Conservation (phyloP, 2,888 invertebrate genomes). For the Latrodectus elegans region DNA sequence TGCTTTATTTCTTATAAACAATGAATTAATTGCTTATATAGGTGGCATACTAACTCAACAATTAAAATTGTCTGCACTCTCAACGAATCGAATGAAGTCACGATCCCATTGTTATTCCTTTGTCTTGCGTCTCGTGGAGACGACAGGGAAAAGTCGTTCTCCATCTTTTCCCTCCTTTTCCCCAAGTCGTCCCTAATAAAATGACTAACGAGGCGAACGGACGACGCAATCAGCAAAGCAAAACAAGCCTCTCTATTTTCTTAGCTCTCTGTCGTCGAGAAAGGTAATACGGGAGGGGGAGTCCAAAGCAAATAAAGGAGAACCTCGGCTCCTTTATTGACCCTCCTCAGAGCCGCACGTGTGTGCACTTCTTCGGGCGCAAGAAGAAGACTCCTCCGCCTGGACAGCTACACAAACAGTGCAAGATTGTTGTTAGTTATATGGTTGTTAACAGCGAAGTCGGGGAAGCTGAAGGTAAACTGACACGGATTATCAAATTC, state of each 20-base stretch:
- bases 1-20: too few species aligned
- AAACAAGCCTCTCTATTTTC: conserved; percentile 3
- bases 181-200: neutral
- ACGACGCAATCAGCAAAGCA: conserved; percentile 2
- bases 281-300: conserved; percentile 1
- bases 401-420: conserved; percentile 3
- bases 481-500: conserved; percentile 4
- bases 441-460: neutral
- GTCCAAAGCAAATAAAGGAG: conserved; percentile 2
- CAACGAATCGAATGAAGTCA: neutral
- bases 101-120: neutral
- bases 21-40: too few species aligned
- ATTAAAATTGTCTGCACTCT: neutral
- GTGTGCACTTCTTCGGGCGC: neutral
- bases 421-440: neutral
- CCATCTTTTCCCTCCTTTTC: neutral
- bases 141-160: neutral
- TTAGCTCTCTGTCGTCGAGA: neutral
- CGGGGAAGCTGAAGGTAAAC: neutral
- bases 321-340: neutral
- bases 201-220: conserved; percentile 2
- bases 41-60: too few species aligned
- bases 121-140: neutral
- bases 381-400: neutral
- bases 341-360: neutral